phyloP scores from a whole-genome alignment of 35 echinoderm and acorn worm genomes.

The Apostichopus parvimensis region DNA sequence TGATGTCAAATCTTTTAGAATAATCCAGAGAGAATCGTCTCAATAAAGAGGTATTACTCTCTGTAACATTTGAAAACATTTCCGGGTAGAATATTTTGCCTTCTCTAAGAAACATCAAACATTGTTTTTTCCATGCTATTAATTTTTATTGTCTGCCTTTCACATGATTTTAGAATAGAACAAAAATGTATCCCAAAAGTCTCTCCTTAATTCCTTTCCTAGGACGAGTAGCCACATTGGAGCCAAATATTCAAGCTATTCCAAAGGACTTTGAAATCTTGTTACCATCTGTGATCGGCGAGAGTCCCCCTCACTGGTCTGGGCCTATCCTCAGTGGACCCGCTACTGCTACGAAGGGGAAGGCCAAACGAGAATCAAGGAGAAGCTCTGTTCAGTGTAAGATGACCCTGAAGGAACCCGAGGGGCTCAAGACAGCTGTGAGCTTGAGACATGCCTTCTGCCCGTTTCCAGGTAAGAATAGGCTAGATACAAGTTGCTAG shows the following conservation, averaged over 20 bases:
- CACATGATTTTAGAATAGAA: too few species aligned
- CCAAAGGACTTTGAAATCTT: slow-evolving; percentile 99
- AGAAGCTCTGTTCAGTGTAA: slow-evolving; percentile 25
- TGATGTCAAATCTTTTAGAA: background rate
- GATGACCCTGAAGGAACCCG: slow-evolving; percentile 5
- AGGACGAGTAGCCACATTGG: slow-evolving; percentile 74
- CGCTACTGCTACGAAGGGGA: background rate
- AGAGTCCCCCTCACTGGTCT: slow-evolving; percentile 73
- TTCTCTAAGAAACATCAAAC: too few species aligned
- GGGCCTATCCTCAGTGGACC: background rate
- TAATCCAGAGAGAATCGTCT: background rate
- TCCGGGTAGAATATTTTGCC: background rate
- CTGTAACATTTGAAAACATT: background rate
- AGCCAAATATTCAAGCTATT: slow-evolving; percentile 93
- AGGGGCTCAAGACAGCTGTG: slow-evolving; percentile 63
- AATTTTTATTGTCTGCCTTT: too few species aligned
- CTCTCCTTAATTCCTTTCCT: background rate
- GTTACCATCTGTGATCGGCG: slow-evolving; percentile 92
- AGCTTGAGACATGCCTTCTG: slow-evolving; percentile 92
- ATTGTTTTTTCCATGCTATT: too few species aligned
- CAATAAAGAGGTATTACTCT: background rate
- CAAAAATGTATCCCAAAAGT: too few species aligned
- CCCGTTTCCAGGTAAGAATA: slow-evolving; percentile 70
- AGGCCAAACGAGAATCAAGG: background rate
- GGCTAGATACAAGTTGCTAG: background rate